phyloP scores from a whole-genome alignment of 2,113 vertebrate genomes.

The Centropus bengalensis region DNA sequence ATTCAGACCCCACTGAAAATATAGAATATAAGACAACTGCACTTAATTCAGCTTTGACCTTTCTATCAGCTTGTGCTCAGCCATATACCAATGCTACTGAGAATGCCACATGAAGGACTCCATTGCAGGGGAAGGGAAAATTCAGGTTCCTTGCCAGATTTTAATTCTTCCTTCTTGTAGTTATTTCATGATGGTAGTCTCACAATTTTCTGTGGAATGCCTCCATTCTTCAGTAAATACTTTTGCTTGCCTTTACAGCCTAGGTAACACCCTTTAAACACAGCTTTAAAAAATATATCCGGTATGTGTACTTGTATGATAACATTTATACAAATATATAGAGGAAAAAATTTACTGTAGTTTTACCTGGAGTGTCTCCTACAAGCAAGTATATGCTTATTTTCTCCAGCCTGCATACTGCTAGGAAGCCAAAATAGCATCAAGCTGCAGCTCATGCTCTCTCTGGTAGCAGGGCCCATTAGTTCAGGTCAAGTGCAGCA shows the following conservation, averaged over 20 bases:
- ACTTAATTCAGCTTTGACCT: not conserved
- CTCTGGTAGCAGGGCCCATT: not conserved
- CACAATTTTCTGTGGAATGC: not conserved
- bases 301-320: not conserved
- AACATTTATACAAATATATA: not conserved
- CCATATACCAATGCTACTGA: not conserved
- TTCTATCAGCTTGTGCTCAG: not conserved
- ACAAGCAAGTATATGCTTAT: not conserved
- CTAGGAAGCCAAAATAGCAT: not conserved
- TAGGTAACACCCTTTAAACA: not conserved
- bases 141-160: not conserved
- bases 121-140: not conserved
- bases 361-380: not conserved
- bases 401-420: not conserved
- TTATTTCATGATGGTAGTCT: not conserved
- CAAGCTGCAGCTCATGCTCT: not conserved
- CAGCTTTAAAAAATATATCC: not conserved
- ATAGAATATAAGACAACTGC: not conserved
- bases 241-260: constrained; percentile 1
- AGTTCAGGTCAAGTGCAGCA: not conserved
- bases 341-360: not conserved
- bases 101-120: not conserved
- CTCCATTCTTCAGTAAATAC: not conserved
- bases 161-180: not conserved
- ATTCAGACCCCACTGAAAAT: not conserved